These are phyloP conservation scores for Goniozus legneri DNA, from an alignment of 1,140 invertebrate species.

Conservation along the genomic window DNA sequence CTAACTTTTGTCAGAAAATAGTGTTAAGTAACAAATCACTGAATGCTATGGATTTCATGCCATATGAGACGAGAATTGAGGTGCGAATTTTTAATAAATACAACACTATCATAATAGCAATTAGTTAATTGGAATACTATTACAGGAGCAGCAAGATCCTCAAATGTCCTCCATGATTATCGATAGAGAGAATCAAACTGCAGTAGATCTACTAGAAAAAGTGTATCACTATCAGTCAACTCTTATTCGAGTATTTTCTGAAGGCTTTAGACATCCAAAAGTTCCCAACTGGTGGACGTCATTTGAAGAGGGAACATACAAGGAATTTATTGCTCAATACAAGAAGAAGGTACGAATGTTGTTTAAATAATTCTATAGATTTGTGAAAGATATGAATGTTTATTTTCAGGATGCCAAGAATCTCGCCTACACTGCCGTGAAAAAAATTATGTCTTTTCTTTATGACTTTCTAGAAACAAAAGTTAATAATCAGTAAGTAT, in stretches of 20 bases:
- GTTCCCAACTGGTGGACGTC: constrained; percentile 43
- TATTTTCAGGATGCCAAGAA: constrained; percentile 22
- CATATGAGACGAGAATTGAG: constrained; percentile 19
- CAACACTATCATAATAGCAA: no score
- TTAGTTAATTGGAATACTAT: no score
- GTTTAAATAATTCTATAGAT: background rate
- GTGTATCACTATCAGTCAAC: constrained; percentile 21
- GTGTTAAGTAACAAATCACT: constrained; percentile 14
- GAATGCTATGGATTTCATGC: constrained; percentile 27
- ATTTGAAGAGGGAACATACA: constrained; percentile 35
- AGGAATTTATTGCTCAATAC: constrained; percentile 34
- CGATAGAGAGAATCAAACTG: no score
- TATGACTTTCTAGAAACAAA: constrained; percentile 22
- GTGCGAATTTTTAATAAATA: no score
- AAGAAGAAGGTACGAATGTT: constrained; percentile 25
- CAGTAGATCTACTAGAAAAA: constrained; percentile 29
- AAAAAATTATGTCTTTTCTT: constrained; percentile 21
- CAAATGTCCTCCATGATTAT: no score
- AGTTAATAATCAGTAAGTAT: background rate
- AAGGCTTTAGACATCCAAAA: constrained; percentile 29
- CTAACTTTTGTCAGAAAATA: constrained; percentile 40
- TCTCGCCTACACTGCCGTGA: constrained; percentile 28
- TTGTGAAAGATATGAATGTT: background rate
- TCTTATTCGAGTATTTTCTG: constrained; percentile 21
- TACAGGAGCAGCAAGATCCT: no score